phyloP scores from a whole-genome alignment of 1,140 invertebrate species.

The Drosophila albomicans region DNA sequence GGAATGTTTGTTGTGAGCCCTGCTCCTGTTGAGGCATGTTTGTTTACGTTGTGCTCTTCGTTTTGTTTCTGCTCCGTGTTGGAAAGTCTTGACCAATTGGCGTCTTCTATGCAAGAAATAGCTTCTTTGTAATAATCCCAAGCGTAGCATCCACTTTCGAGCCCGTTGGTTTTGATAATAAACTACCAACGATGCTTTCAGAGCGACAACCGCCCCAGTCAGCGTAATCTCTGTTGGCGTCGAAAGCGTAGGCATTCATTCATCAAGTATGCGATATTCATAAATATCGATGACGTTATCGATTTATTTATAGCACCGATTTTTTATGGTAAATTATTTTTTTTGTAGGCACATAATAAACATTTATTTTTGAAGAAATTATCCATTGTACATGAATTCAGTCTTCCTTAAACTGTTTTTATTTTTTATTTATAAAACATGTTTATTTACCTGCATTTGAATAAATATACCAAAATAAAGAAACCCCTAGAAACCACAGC shows the following conservation, averaged over 20 bases:
- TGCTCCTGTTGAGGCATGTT: conserved; percentile 60
- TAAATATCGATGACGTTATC: too few species aligned
- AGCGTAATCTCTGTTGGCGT: not conserved
- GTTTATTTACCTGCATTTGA: too few species aligned
- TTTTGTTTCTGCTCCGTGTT: conserved; percentile 19
- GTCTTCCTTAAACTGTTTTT: too few species aligned
- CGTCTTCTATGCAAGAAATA: not conserved
- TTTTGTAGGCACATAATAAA: too few species aligned
- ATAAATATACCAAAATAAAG: too few species aligned
- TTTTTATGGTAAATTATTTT: too few species aligned
- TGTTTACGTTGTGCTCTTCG: not conserved
- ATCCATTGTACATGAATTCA: too few species aligned
- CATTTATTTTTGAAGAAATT: too few species aligned
- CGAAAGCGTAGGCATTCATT: conserved; percentile 11
- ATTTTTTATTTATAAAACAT: too few species aligned
- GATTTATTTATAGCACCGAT: too few species aligned
- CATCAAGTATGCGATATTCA: too few species aligned
- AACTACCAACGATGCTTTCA: conserved; percentile 24
- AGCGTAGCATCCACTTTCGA: conserved; percentile 4
- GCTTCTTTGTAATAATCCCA: not conserved
- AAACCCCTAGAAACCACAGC: too few species aligned
- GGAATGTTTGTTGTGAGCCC: conserved; percentile 85
- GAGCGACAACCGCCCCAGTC: not conserved
- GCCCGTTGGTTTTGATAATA: conserved; percentile 23
- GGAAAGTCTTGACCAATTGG: not conserved